Base-by-base conservation (phyloP, 92 coral and sea anemone genomes). In the Scolanthus callimorphus region DNA sequence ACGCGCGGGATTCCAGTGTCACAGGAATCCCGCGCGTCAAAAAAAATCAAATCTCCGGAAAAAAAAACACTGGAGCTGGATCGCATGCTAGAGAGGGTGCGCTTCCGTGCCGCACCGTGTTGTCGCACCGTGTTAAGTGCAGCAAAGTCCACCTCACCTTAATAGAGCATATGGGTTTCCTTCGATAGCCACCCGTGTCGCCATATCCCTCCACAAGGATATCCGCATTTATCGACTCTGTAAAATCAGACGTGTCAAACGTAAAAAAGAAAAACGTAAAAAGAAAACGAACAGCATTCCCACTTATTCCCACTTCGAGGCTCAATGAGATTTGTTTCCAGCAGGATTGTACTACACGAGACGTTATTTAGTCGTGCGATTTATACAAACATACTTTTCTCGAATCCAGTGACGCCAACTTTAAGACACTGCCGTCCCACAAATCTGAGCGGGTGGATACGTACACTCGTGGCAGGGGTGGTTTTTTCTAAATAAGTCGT, bases 121-220 rank as follows among this genome's bases (percentile, higher is more conserved):
- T n/a, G n/a, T n/a, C n/a, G n/a, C n/a, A n/a, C n/a, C n/a, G n/a
- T n/a, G n/a, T n/a, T n/a, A n/a, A n/a, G n/a, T n/a, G n/a, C n/a
- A n/a, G n/a, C n/a, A n/a, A n/a, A n/a, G n/a, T n/a, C n/a, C 10
- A n/a, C 11, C 31, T 11, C 57, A 68, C 75, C 65, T 68, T 57
- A 11, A 68, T 68, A 29, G 75, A 68, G 43, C 75, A 68, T 13
- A 11, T 17, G 21, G 65, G 75, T 30, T 22, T 57, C 31, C 75
- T 34, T 25, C 58, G 55, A 24, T 59, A 27, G 44, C 55, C 55
- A 12, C 62, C 73, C 39, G 57, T 55, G 25, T 68, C 74, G 56
- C 57, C 25, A 24, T 39, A 56, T 4, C 74, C 74, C 22, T 68
- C 74, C 17, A 64, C 10, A 20, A 27, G 2, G 3, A 68, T 39